A percentile compares a stretch with the other conserved stretches of the same genome.
Evolutionary conservation across 1,140 invertebrate species (phyloP).

Genomic region (Zophobas morio): DNA sequence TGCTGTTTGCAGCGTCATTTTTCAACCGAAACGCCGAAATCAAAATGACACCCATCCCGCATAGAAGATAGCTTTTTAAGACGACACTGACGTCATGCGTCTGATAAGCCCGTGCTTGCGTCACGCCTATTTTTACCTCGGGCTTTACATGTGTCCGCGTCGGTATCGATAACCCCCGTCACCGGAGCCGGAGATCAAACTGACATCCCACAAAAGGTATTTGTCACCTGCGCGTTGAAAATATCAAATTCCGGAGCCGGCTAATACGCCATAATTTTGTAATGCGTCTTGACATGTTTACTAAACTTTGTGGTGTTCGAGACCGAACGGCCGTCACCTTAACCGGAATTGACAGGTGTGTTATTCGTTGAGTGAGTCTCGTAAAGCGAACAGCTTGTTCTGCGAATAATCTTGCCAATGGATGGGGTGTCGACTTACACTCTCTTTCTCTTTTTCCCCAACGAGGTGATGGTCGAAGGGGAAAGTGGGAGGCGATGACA

Average conservation of each 20-base stretch:
- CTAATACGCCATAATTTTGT: slow-evolving; percentile 45
- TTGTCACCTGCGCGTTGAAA: slow-evolving; percentile 36
- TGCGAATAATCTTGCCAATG: slow-evolving; percentile 15
- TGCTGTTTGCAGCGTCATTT: slow-evolving; percentile 17
- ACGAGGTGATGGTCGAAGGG: not conserved
- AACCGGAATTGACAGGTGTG: slow-evolving; percentile 47
- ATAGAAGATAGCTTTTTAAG: slow-evolving; percentile 14
- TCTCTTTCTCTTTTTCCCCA: not conserved
- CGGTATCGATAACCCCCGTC: slow-evolving; percentile 30
- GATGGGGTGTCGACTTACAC: slow-evolving; percentile 15
- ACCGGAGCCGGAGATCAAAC: slow-evolving; percentile 8
- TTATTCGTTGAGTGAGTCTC: slow-evolving; percentile 35
- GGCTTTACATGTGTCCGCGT: slow-evolving; percentile 22
- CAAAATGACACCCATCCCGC: slow-evolving; percentile 3
- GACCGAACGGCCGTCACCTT: slow-evolving; percentile 32
- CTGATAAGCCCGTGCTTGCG: too few relatives aligned
- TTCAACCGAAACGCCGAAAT: slow-evolving; percentile 14
- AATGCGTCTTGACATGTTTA: slow-evolving; percentile 45
- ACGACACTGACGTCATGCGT: not conserved
- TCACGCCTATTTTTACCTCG: not conserved
- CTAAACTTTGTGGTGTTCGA: slow-evolving; percentile 42
- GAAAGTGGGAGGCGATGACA: too few relatives aligned
- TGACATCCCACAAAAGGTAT: slow-evolving; percentile 24
- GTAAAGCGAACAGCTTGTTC: slow-evolving; percentile 29
- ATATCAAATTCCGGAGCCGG: slow-evolving; percentile 26